Evolutionary conservation across 2,113 vertebrate species (phyloP).

Genomic region (Aramus guarauna): DNA sequence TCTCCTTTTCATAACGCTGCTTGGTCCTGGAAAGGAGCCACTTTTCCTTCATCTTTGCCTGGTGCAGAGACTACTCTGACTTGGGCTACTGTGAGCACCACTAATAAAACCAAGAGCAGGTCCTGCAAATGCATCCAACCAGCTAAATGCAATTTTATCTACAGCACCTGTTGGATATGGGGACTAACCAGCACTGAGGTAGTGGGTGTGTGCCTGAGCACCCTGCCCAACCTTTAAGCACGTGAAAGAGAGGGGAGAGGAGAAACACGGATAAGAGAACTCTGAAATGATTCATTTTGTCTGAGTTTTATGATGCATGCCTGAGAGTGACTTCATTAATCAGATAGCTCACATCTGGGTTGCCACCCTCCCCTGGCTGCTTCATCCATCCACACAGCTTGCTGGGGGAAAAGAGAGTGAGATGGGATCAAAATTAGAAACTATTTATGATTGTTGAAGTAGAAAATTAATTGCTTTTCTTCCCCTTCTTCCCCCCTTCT

Average conservation of each 20-base stretch:
- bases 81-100: neutral
- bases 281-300: conserved; percentile 40
- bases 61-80: neutral
- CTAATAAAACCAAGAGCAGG: neutral
- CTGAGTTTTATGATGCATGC: conserved; percentile 41
- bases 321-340: conserved; percentile 18
- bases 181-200: neutral
- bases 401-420: neutral
- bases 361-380: neutral
- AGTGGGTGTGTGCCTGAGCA: neutral
- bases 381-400: conserved; percentile 9
- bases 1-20: neutral
- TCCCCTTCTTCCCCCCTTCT: neutral
- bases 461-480: conserved; percentile 40
- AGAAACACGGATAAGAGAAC: conserved; percentile 7
- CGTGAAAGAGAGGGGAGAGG: neutral
- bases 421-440: neutral
- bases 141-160: neutral
- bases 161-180: neutral
- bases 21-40: neutral
- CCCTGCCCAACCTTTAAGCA: neutral
- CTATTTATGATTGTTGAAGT: conserved; percentile 12
- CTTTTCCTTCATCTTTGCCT: neutral
- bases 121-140: neutral
- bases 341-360: conserved; percentile 12